Evolutionary conservation across 2,888 invertebrate genomes (phyloP).

Genomic region (Drosophila rubida): DNA sequence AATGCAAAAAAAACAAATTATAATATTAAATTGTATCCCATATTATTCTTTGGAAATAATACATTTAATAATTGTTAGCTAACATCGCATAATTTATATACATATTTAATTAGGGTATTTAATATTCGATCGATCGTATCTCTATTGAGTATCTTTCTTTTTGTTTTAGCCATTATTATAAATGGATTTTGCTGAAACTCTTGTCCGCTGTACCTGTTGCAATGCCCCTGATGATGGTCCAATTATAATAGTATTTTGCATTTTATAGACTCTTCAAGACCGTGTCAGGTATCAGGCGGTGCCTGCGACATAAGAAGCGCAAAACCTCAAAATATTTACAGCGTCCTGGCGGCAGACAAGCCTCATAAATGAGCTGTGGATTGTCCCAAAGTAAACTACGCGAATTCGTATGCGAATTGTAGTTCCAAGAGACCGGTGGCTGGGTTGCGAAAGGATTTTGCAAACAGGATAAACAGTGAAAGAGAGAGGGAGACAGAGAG

Average conservation of each 20-base stretch:
- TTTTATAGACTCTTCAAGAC: background rate
- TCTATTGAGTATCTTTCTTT: conserved; percentile 1
- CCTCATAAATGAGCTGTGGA: conserved; percentile 25
- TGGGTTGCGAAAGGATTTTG: conserved; percentile 71
- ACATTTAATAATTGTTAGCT: too few relatives aligned
- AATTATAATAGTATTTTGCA: conserved; percentile 48
- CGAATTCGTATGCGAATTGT: conserved; percentile 35
- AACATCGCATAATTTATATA: too few relatives aligned
- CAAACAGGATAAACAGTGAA: conserved; percentile 1
- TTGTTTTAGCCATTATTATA: conserved; percentile 33
- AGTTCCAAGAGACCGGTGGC: conserved; percentile 44
- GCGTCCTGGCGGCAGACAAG: conserved; percentile 32
- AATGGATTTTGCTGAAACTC: conserved; percentile 25
- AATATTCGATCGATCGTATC: background rate
- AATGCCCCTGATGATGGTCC: conserved; percentile 47
- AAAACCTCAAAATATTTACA: conserved; percentile 79
- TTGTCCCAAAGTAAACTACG: conserved; percentile 32
- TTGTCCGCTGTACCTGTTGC: conserved; percentile 49
- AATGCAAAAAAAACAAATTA: too few relatives aligned
- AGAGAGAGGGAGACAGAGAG: conserved; percentile 17
- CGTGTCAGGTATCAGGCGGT: conserved; percentile 42
- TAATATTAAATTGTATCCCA: too few relatives aligned
- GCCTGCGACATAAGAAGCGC: conserved; percentile 65
- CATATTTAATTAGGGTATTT: conserved; percentile 11
- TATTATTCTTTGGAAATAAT: too few relatives aligned